Evolutionary conservation across 2,797 vertebrate species (phyloP).

Genomic region (Megalops cyprinoides): DNA sequence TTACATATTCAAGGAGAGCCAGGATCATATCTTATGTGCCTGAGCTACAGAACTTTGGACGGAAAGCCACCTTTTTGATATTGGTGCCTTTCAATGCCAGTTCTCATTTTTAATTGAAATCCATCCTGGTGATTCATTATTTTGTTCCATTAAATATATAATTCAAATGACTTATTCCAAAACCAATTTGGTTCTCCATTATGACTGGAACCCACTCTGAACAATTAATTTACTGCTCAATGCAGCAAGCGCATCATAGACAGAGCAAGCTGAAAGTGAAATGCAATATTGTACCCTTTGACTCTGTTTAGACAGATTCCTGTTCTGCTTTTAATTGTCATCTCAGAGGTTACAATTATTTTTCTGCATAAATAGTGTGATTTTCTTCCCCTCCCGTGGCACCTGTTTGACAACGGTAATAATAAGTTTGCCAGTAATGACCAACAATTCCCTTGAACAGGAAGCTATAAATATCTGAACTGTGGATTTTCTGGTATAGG

Average conservation of each 20-base stretch:
- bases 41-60: background rate
- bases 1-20: background rate
- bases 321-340: background rate
- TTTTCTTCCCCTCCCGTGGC: constrained; percentile 58
- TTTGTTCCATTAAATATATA: constrained; percentile 11
- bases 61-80: background rate
- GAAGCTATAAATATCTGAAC: background rate
- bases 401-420: constrained; percentile 68
- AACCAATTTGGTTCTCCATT: constrained; percentile 69
- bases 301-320: background rate
- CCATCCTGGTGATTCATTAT: background rate
- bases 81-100: background rate
- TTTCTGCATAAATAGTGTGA: constrained; percentile 48
- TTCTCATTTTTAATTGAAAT: background rate
- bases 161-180: constrained; percentile 52
- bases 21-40: background rate
- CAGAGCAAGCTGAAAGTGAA: background rate
- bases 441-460: background rate
- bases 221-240: constrained; percentile 20
- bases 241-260: constrained; percentile 13
- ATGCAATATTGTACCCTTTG: background rate
- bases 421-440: constrained; percentile 46
- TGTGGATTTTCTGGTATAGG: background rate
- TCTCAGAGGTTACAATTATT: background rate
- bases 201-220: constrained; percentile 41